A percentile compares a stretch with the other conserved stretches of the same genome.
Evolutionary conservation across 2,797 vertebrate genomes (phyloP).

Genomic region (Limosa lapponica): DNA sequence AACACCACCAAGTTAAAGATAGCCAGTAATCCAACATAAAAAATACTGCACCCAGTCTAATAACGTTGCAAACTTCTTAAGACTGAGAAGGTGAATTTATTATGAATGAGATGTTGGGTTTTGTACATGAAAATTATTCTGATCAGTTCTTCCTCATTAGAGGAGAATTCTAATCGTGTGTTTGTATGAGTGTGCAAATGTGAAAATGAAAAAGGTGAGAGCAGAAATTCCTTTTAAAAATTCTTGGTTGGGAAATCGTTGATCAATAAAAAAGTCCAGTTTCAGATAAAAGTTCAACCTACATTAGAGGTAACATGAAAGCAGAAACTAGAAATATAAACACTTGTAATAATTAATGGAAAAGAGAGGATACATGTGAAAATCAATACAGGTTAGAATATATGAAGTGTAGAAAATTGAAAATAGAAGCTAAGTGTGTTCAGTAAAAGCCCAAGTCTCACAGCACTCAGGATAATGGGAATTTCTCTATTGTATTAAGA

Average conservation of each 20-base stretch:
- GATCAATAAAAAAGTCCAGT: neutral
- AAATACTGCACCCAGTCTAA: neutral
- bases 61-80: fast-evolving
- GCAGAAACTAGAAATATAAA: neutral
- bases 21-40: neutral
- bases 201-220: neutral
- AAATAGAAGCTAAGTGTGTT: neutral
- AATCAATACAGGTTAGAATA: neutral
- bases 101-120: neutral
- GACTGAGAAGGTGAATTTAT: neutral
- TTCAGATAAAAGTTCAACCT: neutral
- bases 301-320: neutral
- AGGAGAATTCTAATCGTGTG: neutral
- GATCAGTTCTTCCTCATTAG: neutral
- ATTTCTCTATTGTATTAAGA: neutral
- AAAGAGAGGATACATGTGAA: neutral
- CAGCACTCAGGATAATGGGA: neutral
- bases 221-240: neutral
- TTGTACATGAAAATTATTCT: neutral
- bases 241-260: neutral
- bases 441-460: neutral
- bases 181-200: neutral
- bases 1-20: neutral
- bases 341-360: neutral
- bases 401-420: neutral